Percentiles rank a stretch among this genome's conserved stretches.
Conservation (phyloP, 1,140 invertebrate species). For the Drosophila kikkawai region DNA sequence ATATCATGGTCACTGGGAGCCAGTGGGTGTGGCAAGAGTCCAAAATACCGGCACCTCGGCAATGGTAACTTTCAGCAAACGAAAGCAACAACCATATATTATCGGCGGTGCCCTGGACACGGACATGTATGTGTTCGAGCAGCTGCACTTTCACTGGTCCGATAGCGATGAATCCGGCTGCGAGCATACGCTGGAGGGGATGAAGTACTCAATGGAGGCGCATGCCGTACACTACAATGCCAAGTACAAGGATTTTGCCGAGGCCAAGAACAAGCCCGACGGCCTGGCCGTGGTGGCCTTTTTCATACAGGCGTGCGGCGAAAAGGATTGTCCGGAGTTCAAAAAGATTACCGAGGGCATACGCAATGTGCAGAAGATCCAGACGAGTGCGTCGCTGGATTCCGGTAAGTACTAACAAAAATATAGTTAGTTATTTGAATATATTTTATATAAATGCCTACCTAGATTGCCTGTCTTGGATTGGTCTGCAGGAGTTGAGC, state of each 20-base stretch:
- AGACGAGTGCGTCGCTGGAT: constrained; percentile 80
- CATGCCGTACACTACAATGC: constrained; percentile 93
- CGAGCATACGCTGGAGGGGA: constrained; percentile 91
- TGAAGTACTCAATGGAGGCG: constrained; percentile 89
- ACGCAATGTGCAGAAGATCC: constrained; percentile 80
- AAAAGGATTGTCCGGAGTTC: constrained; percentile 84
- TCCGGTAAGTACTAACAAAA: constrained; percentile 61
- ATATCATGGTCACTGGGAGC: constrained; percentile 86
- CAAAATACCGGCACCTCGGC: constrained; percentile 84
- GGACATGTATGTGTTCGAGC: constrained; percentile 89
- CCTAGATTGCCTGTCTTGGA: constrained; percentile 83
- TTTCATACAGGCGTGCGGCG: constrained; percentile 88
- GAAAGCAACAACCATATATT: constrained; percentile 81
- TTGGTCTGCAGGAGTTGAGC: constrained; percentile 83
- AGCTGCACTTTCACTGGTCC: constrained; percentile 94
- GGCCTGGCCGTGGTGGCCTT: constrained; percentile 92
- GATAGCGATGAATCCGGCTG: constrained; percentile 89
- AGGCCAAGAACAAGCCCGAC: constrained; percentile 90
- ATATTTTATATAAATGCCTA: background rate
- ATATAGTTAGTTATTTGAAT: too few species aligned
- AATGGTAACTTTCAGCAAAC: constrained; percentile 82
- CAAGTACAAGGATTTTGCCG: constrained; percentile 89
- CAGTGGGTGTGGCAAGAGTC: constrained; percentile 78
- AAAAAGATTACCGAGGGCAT: constrained; percentile 84
- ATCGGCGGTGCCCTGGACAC: constrained; percentile 88